A percentile compares a stretch with the other conserved stretches of the same genome.
phyloP scores from a whole-genome alignment of 2,113 vertebrate species.

The human (Homo sapiens) region DNA sequence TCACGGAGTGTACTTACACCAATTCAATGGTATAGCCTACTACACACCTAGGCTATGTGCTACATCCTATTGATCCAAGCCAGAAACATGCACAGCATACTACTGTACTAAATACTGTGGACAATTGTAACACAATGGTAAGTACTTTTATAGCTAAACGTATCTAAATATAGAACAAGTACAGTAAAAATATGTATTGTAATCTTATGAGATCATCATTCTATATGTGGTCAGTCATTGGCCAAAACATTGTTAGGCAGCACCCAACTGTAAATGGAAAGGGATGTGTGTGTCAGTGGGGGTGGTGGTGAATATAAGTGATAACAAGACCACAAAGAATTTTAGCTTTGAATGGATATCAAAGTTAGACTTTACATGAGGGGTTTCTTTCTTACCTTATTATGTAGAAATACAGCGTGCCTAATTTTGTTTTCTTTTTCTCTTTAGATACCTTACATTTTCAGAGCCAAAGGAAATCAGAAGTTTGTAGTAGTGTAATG shows the following conservation, averaged over 20 bases:
- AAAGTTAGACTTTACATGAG: background rate
- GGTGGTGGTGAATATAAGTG: background rate
- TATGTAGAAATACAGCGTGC: background rate
- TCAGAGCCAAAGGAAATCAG: background rate
- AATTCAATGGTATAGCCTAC: background rate
- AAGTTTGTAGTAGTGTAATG: background rate
- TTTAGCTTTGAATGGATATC: background rate
- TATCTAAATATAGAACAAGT: background rate
- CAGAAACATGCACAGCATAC: background rate
- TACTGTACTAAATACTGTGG: background rate
- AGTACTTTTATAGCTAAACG: background rate
- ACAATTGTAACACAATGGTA: background rate
- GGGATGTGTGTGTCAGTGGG: background rate
- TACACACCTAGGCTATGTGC: background rate
- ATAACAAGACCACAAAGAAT: background rate
- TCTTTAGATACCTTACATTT: background rate
- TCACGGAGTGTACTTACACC: background rate
- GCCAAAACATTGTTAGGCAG: background rate
- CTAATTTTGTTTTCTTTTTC: background rate
- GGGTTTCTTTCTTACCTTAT: background rate
- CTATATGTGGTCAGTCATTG: background rate
- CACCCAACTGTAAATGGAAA: background rate
- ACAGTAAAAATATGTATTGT: background rate
- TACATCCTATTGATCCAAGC: background rate
- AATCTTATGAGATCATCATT: background rate